Evolutionary conservation across 2,797 vertebrate genomes (phyloP).

Genomic region (Pagetopsis macropterus): DNA sequence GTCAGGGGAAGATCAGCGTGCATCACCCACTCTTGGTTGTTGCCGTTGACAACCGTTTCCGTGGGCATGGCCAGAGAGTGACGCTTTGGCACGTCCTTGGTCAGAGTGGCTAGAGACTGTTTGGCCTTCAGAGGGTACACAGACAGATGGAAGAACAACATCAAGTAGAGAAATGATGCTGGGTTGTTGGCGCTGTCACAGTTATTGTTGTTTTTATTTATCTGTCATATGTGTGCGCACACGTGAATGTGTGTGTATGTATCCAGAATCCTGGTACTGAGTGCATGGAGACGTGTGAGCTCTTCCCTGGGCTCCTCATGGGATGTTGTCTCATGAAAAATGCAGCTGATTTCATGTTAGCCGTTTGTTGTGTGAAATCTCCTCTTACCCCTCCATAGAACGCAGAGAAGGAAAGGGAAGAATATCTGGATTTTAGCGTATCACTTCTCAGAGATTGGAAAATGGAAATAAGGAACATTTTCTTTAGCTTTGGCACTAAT

Average conservation of each 20-base stretch:
- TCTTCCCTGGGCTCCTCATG: conserved; percentile 38
- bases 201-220: not conserved
- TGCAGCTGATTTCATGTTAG: conserved; percentile 50
- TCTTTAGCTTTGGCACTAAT: conserved; percentile 6
- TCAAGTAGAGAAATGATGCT: not conserved
- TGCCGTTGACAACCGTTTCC: conserved; percentile 95
- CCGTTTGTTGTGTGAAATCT: conserved; percentile 59
- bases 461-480: conserved; percentile 55
- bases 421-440: conserved; percentile 41
- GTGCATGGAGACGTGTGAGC: conserved; percentile 13
- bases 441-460: conserved; percentile 16
- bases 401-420: not conserved
- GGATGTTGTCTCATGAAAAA: conserved; percentile 57
- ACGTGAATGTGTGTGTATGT: not conserved
- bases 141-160: conserved; percentile 27
- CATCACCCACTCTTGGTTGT: conserved; percentile 99
- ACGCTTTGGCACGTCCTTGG: conserved; percentile 97
- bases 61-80: conserved; percentile 97
- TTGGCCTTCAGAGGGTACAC: conserved; percentile 87
- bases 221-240: conserved; percentile 11
- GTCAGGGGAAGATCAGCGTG: conserved; percentile 97
- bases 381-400: conserved; percentile 27
- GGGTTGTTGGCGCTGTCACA: not conserved
- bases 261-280: conserved; percentile 10
- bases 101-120: conserved; percentile 96